Conservation (phyloP, 1,140 invertebrate species). For the Trichogramma pretiosum region DNA sequence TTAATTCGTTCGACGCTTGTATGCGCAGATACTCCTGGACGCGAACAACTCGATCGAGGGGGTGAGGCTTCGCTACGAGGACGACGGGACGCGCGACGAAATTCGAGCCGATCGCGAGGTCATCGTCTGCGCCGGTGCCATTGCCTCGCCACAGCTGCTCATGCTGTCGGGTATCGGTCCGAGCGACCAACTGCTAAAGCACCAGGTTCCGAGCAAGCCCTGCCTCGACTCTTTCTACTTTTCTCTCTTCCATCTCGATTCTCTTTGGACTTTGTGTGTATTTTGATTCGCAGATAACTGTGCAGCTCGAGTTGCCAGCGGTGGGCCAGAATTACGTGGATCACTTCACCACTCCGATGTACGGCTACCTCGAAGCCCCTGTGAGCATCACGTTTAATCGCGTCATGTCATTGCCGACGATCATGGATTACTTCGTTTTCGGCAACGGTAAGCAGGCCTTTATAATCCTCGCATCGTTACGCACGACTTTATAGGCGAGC, state of each 20-base stretch:
- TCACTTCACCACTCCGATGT: constrained; percentile 62
- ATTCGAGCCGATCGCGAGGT: constrained; percentile 57
- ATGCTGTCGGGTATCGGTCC: constrained; percentile 63
- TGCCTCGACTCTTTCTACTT: too few relatives aligned
- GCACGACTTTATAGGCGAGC: too few relatives aligned
- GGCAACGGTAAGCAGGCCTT: constrained; percentile 45
- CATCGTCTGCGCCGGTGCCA: constrained; percentile 59
- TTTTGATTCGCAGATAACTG: constrained; percentile 38
- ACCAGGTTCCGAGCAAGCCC: constrained; percentile 30
- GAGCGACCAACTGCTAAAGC: constrained; percentile 38
- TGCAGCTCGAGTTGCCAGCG: constrained; percentile 44
- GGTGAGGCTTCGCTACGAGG: constrained; percentile 47
- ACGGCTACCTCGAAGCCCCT: constrained; percentile 52
- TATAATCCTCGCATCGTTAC: background rate
- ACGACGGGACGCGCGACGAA: constrained; percentile 34
- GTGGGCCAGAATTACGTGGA: constrained; percentile 63
- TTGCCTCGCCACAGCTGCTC: constrained; percentile 63
- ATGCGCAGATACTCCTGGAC: constrained; percentile 32
- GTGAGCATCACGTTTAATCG: constrained; percentile 57
- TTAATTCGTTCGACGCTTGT: too few relatives aligned
- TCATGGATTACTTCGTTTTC: constrained; percentile 53
- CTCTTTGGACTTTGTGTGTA: background rate
- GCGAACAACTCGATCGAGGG: constrained; percentile 26
- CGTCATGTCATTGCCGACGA: constrained; percentile 47
- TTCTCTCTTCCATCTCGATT: too few relatives aligned